Evolutionary conservation across 2,888 invertebrate genomes (phyloP), one percentile per base, ranked within the genome.

Genomic region (Diloba caeruleocephala): DNA sequence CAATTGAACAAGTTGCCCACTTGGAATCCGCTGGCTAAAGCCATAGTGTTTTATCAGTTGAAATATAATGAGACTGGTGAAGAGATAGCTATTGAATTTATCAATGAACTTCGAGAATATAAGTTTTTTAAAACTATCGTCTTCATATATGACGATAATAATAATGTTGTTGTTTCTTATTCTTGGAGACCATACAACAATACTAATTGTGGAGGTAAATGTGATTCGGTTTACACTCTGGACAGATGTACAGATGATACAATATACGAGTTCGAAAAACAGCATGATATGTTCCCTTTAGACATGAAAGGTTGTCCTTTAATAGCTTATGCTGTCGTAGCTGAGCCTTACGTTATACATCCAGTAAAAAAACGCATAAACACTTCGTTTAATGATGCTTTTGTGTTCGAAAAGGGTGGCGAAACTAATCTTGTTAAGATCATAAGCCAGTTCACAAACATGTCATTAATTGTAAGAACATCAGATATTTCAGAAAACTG

Each of bases 21-120:
- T 60, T 94, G 94, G 93, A 94, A 94, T 79, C 94, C 94, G 55
- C 82, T 92, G 54, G 93, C 94, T 9, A 94, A 93, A 71, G 90
- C 90, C 5, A 82, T 93, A 54, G 85, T 92, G 51, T 92, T 85
- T 63, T 94, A 94, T 61, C 79, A 88, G 71, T 59, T 89, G 39
- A 84, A 78, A 63, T 62, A 64, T 37, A 78, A 81, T 31, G 89
- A 91, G 51, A 74, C 79, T 14, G 81, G 75, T 1, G 79, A 82
- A 70, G 71, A 76, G 25, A 79, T 81, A 4, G 84, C 92, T 12
- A 85, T 87, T 43, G 74, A 81, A 43, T 85, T 94, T 38, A 92
- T 93, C 53, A 92, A 94, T 62, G 79, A 89, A 58, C 78, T 93
- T 31, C 81, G 89, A 54, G 63, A 76, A 29, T 84, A 87, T 59